Evolutionary conservation across 2,888 invertebrate species (phyloP), one percentile per base, ranked within the genome.

Genomic region (Argyresthia albistria): DNA sequence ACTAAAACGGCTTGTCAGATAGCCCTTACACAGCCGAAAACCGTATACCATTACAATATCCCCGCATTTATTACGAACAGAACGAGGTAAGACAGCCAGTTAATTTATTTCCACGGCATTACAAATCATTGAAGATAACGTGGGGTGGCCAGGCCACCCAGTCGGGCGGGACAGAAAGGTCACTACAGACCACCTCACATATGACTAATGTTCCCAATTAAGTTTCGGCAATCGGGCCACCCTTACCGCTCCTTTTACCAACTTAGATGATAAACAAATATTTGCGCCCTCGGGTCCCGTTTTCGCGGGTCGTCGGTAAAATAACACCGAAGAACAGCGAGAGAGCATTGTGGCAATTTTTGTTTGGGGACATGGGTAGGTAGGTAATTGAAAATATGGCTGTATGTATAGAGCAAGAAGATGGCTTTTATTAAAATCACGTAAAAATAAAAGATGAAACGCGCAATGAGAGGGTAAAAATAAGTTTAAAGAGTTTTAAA

Each of bases 341-440:
- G 45, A 9, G 10, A 45, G 45, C 45, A 45, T 16, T 16, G 45
- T 9, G 16, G 45, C 6, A 45, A 45, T 15, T 45, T 45, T 45
- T 93, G 74, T 89, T 97, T 48, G 88, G 96, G 25, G 25, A 43
- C 96, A 97, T 76, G 95, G 82, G 92, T 91, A 60, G 90, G 91
- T 35, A 25, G 47, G 47, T 47, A 47, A 47, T 47, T 47, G 47
- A 47, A 47, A 47, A 47, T 35, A 47, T 35, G 35, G 35, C n/a
- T 47, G 47, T 35, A 12, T 35, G 35, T 6, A 4, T 6, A 25
- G 25, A 25, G 25, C 25, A 25, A 25, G 25, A 25, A 25, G 25
- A 25, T 25, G 25, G 25, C 25, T 25, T 25, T 25, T 25, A 25
- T 25, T 25, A 2, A 4, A 25, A 4, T 25, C 25, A 25, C 25